Conservation (phyloP, 2,113 vertebrate genomes). For the Eurypyga helias region DNA sequence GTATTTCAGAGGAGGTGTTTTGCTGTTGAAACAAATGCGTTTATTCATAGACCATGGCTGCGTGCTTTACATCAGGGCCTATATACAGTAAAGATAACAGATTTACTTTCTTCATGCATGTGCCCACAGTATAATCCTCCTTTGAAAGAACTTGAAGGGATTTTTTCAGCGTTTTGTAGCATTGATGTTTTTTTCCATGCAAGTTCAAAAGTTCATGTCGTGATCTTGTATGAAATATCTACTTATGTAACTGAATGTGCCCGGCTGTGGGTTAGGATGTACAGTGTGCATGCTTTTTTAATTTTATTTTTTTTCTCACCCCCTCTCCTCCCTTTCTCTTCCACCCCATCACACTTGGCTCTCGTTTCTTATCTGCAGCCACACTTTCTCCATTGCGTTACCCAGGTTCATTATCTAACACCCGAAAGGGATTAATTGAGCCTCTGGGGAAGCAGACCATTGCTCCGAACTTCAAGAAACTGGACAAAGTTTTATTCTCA, state of each 20-base stretch:
- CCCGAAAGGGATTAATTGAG: not conserved
- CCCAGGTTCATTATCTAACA: not conserved
- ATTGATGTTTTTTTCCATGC: not conserved
- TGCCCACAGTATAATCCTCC: not conserved
- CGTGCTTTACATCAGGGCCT: constrained; percentile 52
- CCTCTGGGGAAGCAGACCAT: not conserved
- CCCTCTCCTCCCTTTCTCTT: not conserved
- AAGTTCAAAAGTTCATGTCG: constrained; percentile 38
- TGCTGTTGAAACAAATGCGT: constrained; percentile 38
- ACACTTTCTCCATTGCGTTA: not conserved
- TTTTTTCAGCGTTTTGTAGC: constrained; percentile 4
- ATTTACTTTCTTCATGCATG: constrained; percentile 26
- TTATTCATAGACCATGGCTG: constrained; percentile 40
- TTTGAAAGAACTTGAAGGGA: constrained; percentile 11
- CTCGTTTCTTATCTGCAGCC: not conserved
- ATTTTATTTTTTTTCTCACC: not conserved
- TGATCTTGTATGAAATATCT: not conserved
- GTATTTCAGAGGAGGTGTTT: constrained; percentile 38
- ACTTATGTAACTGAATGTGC: not conserved
- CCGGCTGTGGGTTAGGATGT: not conserved
- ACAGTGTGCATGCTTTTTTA: not conserved
- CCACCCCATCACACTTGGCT: not conserved
- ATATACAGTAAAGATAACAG: constrained; percentile 53
- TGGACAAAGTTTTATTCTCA: not conserved
- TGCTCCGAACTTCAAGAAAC: not conserved